A percentile compares a stretch with the other conserved stretches of the same genome.
These are phyloP conservation scores for Yoshiicerus persimilis DNA, from an alignment of 1,140 invertebrate genomes.

Conservation along the genomic window DNA sequence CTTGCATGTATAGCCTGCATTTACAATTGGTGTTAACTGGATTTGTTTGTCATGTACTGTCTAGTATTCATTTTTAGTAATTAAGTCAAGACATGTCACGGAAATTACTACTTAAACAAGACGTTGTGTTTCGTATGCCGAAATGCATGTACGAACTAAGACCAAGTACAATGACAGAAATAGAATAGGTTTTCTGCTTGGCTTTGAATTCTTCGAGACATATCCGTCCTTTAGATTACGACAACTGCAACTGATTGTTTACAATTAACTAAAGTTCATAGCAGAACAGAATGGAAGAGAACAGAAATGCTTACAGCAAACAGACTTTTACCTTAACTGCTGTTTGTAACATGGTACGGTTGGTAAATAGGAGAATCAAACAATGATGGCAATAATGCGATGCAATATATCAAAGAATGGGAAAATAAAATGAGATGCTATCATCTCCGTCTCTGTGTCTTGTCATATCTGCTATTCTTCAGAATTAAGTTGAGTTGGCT, in stretches of 20 bases:
- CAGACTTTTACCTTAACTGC: background rate
- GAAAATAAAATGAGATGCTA: slow-evolving; percentile 18
- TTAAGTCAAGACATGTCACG: background rate
- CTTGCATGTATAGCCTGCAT: too few relatives aligned
- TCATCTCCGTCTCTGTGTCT: background rate
- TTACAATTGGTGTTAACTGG: background rate
- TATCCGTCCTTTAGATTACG: background rate
- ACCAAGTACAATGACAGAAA: background rate
- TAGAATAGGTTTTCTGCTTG: background rate
- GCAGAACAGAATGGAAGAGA: background rate
- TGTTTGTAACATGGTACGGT: background rate
- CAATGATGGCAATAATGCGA: slow-evolving; percentile 5
- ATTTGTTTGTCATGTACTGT: background rate
- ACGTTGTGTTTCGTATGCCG: too few relatives aligned
- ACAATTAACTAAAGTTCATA: background rate
- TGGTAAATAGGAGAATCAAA: slow-evolving; percentile 20
- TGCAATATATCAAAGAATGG: slow-evolving; percentile 13
- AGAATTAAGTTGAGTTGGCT: background rate
- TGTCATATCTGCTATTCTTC: background rate
- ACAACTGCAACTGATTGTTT: background rate
- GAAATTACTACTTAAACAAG: background rate
- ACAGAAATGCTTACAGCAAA: background rate
- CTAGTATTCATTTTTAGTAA: background rate
- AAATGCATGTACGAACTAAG: background rate
- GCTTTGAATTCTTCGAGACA: slow-evolving; percentile 10